These are phyloP conservation scores for Chaunax sp. DNA, from an alignment of 2,797 vertebrate species.

Conservation along the genomic window DNA sequence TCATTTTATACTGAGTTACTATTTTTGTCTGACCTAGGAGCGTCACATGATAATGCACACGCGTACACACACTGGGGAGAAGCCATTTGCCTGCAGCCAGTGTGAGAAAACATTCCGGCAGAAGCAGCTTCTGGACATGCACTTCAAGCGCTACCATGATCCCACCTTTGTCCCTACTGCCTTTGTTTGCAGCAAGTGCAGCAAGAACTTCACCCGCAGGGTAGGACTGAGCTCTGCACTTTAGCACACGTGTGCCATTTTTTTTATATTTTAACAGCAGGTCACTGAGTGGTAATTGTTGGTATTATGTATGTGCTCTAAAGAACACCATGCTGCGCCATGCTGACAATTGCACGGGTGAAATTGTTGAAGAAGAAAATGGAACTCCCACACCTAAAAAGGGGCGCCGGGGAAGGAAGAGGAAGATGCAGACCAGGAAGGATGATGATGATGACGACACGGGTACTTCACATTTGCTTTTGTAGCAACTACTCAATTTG, in stretches of 20 bases:
- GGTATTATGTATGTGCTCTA: conserved; percentile 9
- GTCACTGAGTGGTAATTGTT: background rate
- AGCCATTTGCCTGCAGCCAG: conserved; percentile 96
- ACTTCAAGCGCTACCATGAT: conserved; percentile 98
- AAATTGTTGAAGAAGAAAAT: conserved; percentile 89
- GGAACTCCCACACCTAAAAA: conserved; percentile 85
- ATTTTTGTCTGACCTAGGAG: conserved; percentile 81
- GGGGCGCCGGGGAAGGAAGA: conserved; percentile 92
- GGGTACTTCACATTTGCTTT: conserved; percentile 35
- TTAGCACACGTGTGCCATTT: fast-evolving
- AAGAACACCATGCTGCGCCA: conserved; percentile 99
- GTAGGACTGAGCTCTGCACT: conserved; percentile 72
- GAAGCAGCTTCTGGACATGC: conserved; percentile 98
- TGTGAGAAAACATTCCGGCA: conserved; percentile 99
- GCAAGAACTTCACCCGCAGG: conserved; percentile 96
- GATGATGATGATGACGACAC: conserved; percentile 73
- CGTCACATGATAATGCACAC: conserved; percentile 99
- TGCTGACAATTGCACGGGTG: conserved; percentile 91
- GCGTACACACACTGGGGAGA: conserved; percentile 97
- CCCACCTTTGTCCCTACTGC: conserved; percentile 95
- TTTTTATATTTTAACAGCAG: background rate
- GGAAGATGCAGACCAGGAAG: conserved; percentile 94
- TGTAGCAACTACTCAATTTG: background rate
- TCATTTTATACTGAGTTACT: background rate
- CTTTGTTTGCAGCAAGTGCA: conserved; percentile 95